Conservation (phyloP, 2,113 vertebrate species). For the Sinocyclocheilus maitianheensis region DNA sequence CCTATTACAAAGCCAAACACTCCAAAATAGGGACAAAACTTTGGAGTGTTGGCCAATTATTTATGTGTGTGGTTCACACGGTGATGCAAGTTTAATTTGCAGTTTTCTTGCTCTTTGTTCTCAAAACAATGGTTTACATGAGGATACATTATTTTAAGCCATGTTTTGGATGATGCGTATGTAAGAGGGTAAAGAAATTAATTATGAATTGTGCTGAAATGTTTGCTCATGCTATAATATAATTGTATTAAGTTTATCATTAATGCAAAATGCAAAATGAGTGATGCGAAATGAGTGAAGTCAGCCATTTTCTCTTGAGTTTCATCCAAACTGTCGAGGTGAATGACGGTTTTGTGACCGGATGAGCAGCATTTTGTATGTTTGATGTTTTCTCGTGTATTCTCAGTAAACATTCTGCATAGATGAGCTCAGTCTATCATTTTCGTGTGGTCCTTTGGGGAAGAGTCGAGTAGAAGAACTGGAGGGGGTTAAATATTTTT, state of each 20-base stretch:
- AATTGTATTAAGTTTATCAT: background rate
- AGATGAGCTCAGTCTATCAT: background rate
- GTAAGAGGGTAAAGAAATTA: background rate
- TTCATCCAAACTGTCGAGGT: background rate
- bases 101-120: background rate
- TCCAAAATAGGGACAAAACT: no score
- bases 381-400: background rate
- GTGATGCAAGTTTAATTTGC: background rate
- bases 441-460: background rate
- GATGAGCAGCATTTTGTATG: background rate
- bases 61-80: background rate
- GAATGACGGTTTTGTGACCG: background rate
- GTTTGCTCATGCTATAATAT: background rate
- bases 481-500: background rate
- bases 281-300: background rate
- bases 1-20: no score
- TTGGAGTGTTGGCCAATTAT: background rate
- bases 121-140: background rate
- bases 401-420: background rate
- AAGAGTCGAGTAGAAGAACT: background rate
- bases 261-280: background rate
- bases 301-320: background rate
- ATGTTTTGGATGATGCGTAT: background rate
- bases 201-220: background rate
- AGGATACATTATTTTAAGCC: background rate